phyloP scores from a whole-genome alignment of 2,888 invertebrate genomes.

The Altica lythri region DNA sequence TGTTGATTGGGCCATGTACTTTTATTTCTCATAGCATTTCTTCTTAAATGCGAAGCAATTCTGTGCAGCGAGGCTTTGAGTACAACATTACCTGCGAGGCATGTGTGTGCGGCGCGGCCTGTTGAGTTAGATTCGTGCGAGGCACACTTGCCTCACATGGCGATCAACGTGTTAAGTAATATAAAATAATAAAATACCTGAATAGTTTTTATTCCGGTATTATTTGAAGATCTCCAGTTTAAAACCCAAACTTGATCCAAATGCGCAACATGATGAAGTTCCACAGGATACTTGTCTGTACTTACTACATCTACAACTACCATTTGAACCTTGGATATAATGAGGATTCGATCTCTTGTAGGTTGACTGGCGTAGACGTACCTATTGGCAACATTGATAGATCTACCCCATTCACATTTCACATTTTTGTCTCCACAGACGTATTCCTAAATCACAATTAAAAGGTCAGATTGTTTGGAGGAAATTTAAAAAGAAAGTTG shows the following conservation, averaged over 20 bases:
- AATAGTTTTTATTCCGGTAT: conserved; percentile 68
- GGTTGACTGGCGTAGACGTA: conserved; percentile 78
- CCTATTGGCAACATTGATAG: conserved; percentile 71
- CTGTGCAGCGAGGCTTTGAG: too few relatives aligned
- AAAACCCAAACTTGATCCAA: conserved; percentile 77
- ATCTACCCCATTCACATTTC: conserved; percentile 73
- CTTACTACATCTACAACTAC: conserved; percentile 73
- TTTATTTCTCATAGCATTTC: too few relatives aligned
- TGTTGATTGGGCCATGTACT: too few relatives aligned
- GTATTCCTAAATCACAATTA: conserved; percentile 62
- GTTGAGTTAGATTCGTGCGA: too few relatives aligned
- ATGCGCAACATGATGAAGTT: conserved; percentile 70
- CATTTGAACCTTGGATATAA: conserved; percentile 74
- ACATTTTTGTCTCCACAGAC: conserved; percentile 72
- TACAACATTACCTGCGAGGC: too few relatives aligned
- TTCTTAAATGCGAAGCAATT: too few relatives aligned
- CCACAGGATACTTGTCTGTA: conserved; percentile 74
- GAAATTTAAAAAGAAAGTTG: too few relatives aligned
- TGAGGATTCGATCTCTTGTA: conserved; percentile 69
- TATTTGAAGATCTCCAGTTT: conserved; percentile 67
- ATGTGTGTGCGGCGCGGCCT: too few relatives aligned
- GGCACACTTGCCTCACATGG: too few relatives aligned
- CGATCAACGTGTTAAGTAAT: too few relatives aligned
- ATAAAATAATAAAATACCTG: too few relatives aligned
- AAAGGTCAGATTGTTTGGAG: neutral